phyloP scores from a whole-genome alignment of 2,888 invertebrate genomes.

The Melieria omissa region DNA sequence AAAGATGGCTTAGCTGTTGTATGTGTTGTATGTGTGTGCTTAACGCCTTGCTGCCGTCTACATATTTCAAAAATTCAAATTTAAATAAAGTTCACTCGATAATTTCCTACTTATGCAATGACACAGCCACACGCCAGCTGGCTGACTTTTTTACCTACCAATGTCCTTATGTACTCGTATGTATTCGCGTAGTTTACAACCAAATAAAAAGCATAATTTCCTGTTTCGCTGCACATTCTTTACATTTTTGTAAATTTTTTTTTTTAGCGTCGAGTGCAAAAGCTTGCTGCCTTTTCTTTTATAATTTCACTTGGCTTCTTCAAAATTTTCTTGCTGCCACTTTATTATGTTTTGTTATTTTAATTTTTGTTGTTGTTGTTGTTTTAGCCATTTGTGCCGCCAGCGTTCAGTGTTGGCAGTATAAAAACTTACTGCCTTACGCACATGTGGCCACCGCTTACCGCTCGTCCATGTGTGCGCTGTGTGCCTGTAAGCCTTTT shows the following conservation, averaged over 20 bases:
- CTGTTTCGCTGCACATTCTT: conserved; percentile 27
- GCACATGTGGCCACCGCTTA: too few species aligned
- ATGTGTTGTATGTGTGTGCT: conserved; percentile 4
- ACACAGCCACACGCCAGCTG: background rate
- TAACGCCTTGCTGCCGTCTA: conserved; percentile 7
- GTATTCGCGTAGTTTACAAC: conserved; percentile 16
- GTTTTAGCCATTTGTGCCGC: background rate
- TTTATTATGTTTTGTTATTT: background rate
- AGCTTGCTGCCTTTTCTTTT: background rate
- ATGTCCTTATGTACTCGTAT: too few species aligned
- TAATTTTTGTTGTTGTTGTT: background rate
- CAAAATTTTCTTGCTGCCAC: background rate
- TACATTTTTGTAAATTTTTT: conserved; percentile 7
- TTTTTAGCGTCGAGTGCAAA: too few species aligned
- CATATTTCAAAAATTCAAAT: conserved; percentile 27
- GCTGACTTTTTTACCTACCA: too few species aligned
- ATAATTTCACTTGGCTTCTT: background rate
- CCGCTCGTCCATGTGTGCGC: background rate
- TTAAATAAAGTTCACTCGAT: conserved; percentile 31
- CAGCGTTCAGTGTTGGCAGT: background rate
- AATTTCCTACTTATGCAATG: conserved; percentile 11
- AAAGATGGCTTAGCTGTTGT: background rate
- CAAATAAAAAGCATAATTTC: conserved; percentile 34
- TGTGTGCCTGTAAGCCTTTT: conserved; percentile 11
- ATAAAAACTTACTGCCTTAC: background rate